Base-by-base conservation (phyloP, 1,140 invertebrate genomes). In the Zaprionus ghesquierei region DNA sequence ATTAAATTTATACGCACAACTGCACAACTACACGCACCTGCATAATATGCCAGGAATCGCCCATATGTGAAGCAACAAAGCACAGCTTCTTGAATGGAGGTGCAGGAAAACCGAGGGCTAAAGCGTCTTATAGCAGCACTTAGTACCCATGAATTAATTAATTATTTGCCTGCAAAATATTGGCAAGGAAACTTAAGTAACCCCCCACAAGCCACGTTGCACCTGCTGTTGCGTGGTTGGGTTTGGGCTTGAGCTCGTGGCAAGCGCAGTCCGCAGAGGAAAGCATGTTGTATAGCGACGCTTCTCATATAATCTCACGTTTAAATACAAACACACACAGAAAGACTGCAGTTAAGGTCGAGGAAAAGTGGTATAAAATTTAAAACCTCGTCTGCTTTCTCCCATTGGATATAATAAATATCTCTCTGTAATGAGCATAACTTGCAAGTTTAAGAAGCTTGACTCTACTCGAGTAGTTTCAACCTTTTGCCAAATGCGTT, bases 121-220 rank as follows among this genome's bases (percentile, higher is more conserved):
- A 62, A 46, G 27, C 29, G 29, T 78, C 69, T 75, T 71, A 61
- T 38, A 76, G 66, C 66, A 59, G 44, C 71, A 63, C 70, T 70
- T 66, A 69, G 49, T 60, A 66, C 74, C 77, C 80, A 84, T 80
- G 79, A 89, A 89, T 89, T 89, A 89, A 89, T 89, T 89, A 89
- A 89, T 84, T 89, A 80, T 89, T 87, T 77, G 71, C 84, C 71
- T 73, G 72, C 79, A 79, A 89, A 77, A 87, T 71, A 81, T 81
- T 79, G 71, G 71, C 71, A 20, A 20, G 41, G 2, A 46, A 20
- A 22, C 41, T 22, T 46, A 12, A 46, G 18, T n/a, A 22, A 9
- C 5, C 3, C 15, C 3, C 3, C 3, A 22, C 9, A 18, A 20
- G 5, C 18, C 41, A 20, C 41, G 41, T 18, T 20, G 8, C 35